Evolutionary conservation across 2,113 vertebrate genomes (phyloP).

Genomic region (Semnornis frantzii): DNA sequence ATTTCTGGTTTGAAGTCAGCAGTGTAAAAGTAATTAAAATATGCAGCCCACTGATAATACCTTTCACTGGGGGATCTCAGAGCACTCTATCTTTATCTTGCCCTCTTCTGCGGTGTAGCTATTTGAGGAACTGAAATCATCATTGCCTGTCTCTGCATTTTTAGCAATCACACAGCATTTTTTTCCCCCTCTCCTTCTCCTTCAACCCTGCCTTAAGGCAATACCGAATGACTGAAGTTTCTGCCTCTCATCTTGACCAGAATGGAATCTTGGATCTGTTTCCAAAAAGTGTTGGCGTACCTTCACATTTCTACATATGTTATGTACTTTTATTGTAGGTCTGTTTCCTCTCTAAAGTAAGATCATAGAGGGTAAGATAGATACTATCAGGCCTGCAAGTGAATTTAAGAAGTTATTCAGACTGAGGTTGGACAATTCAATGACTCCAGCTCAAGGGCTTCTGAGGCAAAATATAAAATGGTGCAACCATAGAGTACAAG

Average conservation of each 20-base stretch:
- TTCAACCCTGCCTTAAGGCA: conserved; percentile 43
- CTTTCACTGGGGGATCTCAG: conserved; percentile 20
- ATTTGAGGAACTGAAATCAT: conserved; percentile 49
- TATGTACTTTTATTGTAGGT: conserved; percentile 27
- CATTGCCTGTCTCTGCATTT: conserved; percentile 3
- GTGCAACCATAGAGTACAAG: neutral
- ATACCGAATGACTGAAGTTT: conserved; percentile 5
- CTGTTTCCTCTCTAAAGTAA: neutral
- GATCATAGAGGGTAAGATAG: neutral
- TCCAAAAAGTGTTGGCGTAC: neutral
- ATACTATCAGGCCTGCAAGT: neutral
- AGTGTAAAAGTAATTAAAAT: conserved; percentile 49
- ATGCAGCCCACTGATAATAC: neutral
- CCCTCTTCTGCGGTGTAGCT: neutral
- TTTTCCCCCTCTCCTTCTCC: neutral
- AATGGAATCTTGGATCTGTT: conserved; percentile 24
- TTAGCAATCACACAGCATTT: neutral
- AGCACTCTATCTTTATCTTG: conserved; percentile 44
- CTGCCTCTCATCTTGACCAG: conserved; percentile 25
- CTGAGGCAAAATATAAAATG: neutral
- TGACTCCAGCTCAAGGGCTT: neutral
- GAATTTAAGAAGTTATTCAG: neutral
- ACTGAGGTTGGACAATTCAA: neutral
- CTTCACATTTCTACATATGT: neutral
- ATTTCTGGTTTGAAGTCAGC: conserved; percentile 34